A percentile compares a stretch with the other conserved stretches of the same genome.
Conservation (phyloP, 2,113 vertebrate genomes). For the Lophura nycthemera region DNA sequence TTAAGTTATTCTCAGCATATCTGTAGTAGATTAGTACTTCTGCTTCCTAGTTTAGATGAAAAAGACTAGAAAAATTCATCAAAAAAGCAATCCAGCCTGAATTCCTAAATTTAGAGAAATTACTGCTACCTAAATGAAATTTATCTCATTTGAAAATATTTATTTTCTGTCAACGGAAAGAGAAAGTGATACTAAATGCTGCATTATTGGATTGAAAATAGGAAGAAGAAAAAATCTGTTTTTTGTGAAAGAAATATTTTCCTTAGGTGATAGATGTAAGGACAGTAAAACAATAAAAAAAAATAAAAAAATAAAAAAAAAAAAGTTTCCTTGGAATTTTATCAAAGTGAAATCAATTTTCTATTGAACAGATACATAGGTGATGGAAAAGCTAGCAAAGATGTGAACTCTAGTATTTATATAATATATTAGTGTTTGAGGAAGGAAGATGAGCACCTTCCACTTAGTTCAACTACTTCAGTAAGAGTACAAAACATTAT, state of each 20-base stretch:
- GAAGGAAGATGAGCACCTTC: neutral
- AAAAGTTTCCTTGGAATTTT: neutral
- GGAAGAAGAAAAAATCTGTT: neutral
- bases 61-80: neutral
- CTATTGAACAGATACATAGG: neutral
- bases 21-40: neutral
- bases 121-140: neutral
- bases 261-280: neutral
- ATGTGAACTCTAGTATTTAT: neutral
- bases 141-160: neutral
- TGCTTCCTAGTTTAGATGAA: neutral
- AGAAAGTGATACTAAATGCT: neutral
- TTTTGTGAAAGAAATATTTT: neutral
- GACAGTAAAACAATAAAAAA: neutral
- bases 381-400: neutral
- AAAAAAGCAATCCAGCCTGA: neutral
- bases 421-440: rapidly evolving
- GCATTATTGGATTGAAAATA: neutral
- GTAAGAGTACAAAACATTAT: neutral
- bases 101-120: neutral
- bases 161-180: neutral
- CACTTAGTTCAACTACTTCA: neutral
- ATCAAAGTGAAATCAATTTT: neutral
- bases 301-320: neutral
- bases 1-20: neutral